Conservation (phyloP, 1,140 invertebrate genomes). For the Drosophila insularis region DNA sequence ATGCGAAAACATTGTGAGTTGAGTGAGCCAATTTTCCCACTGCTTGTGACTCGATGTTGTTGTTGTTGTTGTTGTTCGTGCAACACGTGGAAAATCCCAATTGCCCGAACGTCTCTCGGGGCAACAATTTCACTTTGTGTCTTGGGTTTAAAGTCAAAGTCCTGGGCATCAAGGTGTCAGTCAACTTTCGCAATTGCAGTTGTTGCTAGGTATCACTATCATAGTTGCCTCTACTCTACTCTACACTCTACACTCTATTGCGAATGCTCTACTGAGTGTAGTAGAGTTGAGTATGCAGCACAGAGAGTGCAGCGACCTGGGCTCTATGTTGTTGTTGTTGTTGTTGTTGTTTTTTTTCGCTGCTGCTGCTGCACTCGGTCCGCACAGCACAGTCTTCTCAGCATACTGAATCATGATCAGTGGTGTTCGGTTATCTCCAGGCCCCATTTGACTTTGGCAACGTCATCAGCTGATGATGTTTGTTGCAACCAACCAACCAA, state of each 20-base stretch:
- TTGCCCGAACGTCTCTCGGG: constrained; percentile 49
- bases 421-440: constrained; percentile 28
- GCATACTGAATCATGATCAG: constrained; percentile 51
- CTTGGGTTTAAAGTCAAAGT: constrained; percentile 68
- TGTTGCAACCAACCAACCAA: constrained; percentile 1
- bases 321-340: constrained; percentile 57
- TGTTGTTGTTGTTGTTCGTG: constrained; percentile 47
- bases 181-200: constrained; percentile 63
- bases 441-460: constrained; percentile 46
- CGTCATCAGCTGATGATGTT: constrained; percentile 46
- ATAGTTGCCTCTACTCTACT: constrained; percentile 54
- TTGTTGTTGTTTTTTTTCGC: constrained; percentile 45
- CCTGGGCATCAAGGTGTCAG: constrained; percentile 69
- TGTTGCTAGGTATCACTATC: constrained; percentile 68
- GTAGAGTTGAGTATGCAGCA: constrained; percentile 23
- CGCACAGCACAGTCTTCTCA: constrained; percentile 44
- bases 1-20: constrained; percentile 26
- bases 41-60: constrained; percentile 22
- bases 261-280: constrained; percentile 69
- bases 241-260: constrained; percentile 58
- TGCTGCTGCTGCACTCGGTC: constrained; percentile 25
- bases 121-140: constrained; percentile 74
- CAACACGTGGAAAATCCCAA: constrained; percentile 73
- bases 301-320: constrained; percentile 69
- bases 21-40: constrained; percentile 40